Base-by-base conservation (phyloP, 2,113 vertebrate species). In the Tricholaema leucomelas region DNA sequence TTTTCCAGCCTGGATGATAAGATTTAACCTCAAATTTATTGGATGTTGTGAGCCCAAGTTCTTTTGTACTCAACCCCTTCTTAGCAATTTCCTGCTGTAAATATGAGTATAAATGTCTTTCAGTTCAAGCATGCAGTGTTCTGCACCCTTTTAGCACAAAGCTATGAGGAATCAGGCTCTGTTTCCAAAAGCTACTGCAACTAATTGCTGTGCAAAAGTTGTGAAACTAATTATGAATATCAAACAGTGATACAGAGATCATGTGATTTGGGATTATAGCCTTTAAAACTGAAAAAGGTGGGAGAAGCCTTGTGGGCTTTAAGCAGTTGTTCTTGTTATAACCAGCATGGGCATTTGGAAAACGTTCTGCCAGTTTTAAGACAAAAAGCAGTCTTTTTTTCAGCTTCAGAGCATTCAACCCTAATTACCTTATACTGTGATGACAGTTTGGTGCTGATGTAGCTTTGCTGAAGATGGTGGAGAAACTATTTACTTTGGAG, bases 381-480 rank as follows among this genome's bases (percentile, higher is more conserved):
- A 17, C 31, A 54, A 58, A 27, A 58, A 27, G 15, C 15, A 67
- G 31, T 25, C 5, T 2, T 56, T 58, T 65, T 90, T 64, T 60
- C 56, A 93, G 46, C 80, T 81, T 81, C 52, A 73, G 38, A 96
- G 78, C 48, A n/a, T 77, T 95, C 90, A 92, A 55, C 69, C 87
- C 95, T 88, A 81, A 94, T 90, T 81, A 73, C 82, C 82, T 95
- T 87, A 46, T 52, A 28, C 74, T 87, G 63, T 81, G 89, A 42
- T 3, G 9, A 67, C 81, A 71, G n/a, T 58, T 80, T 46, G 21
- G 36, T 54, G 61, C 84, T 85, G 81, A 71, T 77, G 54, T 85
- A 52, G 82, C 24, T 70, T 52, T 46, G 35, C 42, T 80, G 93
- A 55, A 44, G 66, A 59, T 36, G 80, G 58, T 21, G 69, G 64